Evolutionary conservation across 2,113 vertebrate species (phyloP).

Genomic region (Ceyx melanurus): DNA sequence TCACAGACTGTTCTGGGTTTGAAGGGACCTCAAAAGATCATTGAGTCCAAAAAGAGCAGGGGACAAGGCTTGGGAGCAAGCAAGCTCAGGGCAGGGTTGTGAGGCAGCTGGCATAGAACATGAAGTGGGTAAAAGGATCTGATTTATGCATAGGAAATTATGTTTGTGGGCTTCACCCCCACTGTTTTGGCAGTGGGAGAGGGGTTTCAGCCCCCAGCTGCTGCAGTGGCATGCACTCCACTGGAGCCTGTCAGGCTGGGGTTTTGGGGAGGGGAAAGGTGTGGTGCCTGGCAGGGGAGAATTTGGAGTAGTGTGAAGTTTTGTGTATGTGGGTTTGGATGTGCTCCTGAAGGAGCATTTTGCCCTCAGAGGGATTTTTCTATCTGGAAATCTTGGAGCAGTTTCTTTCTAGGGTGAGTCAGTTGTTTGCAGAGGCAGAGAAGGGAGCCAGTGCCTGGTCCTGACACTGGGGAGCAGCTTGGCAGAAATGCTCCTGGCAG

Average conservation of each 20-base stretch:
- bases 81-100: background rate
- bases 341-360: background rate
- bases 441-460: background rate
- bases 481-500: background rate
- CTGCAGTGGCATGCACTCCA: background rate
- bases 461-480: fast-evolving
- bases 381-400: constrained; percentile 15
- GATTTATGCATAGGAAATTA: background rate
- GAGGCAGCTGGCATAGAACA: background rate
- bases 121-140: background rate
- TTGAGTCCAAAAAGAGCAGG: background rate
- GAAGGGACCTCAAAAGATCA: no score
- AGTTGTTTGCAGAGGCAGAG: background rate
- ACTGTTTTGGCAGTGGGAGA: background rate
- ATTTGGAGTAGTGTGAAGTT: background rate
- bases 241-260: background rate
- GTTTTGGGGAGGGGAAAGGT: constrained; percentile 13
- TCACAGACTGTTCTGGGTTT: no score
- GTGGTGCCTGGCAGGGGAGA: background rate
- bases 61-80: background rate
- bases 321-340: background rate
- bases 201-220: background rate
- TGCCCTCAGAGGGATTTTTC: background rate
- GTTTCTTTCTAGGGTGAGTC: constrained; percentile 34
- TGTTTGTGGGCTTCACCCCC: background rate